Conservation (phyloP, 2,888 invertebrate species). For the Apoda limacodes region DNA sequence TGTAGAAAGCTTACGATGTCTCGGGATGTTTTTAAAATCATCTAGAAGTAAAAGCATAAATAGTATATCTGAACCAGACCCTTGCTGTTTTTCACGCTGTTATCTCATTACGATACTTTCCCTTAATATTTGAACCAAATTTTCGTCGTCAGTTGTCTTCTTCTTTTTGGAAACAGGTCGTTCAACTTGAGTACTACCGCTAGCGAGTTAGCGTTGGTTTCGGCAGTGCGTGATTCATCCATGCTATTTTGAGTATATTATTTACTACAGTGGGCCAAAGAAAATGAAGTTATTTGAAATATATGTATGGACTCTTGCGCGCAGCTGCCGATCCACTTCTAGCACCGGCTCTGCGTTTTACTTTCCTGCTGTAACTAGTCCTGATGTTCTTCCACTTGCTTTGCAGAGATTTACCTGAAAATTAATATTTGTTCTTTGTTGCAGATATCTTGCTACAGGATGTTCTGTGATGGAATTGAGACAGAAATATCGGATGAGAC, state of each 20-base stretch:
- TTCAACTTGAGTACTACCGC: slow-evolving; percentile 20
- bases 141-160: slow-evolving; percentile 24
- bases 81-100: slow-evolving; percentile 24
- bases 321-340: slow-evolving; percentile 25
- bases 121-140: slow-evolving; percentile 24
- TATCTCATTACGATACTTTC: slow-evolving; percentile 25
- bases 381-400: slow-evolving; percentile 27
- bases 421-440: slow-evolving; percentile 22
- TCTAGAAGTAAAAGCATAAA: slow-evolving; percentile 24
- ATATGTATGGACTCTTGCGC: slow-evolving; percentile 22
- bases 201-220: slow-evolving; percentile 19
- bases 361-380: slow-evolving; percentile 23
- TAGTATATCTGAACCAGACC: slow-evolving; percentile 23
- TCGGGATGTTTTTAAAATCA: slow-evolving; percentile 23
- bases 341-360: slow-evolving; percentile 22
- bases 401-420: slow-evolving; percentile 26
- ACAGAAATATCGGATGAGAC: slow-evolving; percentile 22
- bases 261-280: slow-evolving; percentile 23
- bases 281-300: slow-evolving; percentile 26
- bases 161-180: slow-evolving; percentile 24
- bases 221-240: slow-evolving; percentile 23
- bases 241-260: slow-evolving; percentile 22
- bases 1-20: slow-evolving; percentile 25
- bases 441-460: slow-evolving; percentile 25
- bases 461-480: slow-evolving; percentile 22